These are phyloP conservation scores for Cotesia congregata DNA, from an alignment of 2,888 invertebrate genomes.

Conservation along the genomic window DNA sequence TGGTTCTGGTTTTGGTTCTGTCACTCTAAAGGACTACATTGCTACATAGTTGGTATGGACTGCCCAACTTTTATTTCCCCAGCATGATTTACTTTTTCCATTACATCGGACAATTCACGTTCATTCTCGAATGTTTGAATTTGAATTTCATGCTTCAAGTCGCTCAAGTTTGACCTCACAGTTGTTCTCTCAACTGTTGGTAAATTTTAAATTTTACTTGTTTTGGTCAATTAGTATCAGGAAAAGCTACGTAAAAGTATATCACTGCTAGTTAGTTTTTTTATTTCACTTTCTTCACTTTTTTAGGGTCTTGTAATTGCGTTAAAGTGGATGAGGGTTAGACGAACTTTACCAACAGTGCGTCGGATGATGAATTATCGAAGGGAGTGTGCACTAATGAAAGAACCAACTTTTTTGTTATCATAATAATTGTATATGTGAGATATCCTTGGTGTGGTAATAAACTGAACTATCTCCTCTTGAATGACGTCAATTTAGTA, in stretches of 20 bases:
- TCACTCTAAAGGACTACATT: slow-evolving; percentile 23
- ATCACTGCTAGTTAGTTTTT: slow-evolving; percentile 40
- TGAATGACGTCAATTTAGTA: not conserved
- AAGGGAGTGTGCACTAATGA: slow-evolving; percentile 51
- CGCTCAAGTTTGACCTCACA: slow-evolving; percentile 37
- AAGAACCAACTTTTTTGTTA: slow-evolving; percentile 54
- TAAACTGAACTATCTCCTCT: not conserved
- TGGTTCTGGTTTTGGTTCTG: not conserved
- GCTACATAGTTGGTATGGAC: not conserved
- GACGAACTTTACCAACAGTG: slow-evolving; percentile 53
- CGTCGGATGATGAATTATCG: slow-evolving; percentile 61
- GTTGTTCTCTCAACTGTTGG: not conserved
- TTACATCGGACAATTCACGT: not conserved
- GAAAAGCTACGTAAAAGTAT: slow-evolving; percentile 22
- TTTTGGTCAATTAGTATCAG: not conserved
- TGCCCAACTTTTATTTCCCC: slow-evolving; percentile 5
- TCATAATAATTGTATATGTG: slow-evolving; percentile 33
- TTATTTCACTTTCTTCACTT: slow-evolving; percentile 33
- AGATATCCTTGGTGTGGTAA: slow-evolving; percentile 28
- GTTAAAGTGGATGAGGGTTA: slow-evolving; percentile 67
- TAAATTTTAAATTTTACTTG: not conserved
- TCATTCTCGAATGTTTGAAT: slow-evolving; percentile 38
- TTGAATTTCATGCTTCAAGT: slow-evolving; percentile 39
- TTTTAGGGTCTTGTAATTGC: slow-evolving; percentile 50
- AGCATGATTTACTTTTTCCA: slow-evolving; percentile 28